Percentiles rank a stretch among this genome's conserved stretches.
Conservation (phyloP, 2,888 invertebrate genomes). For the Agrotis puta region DNA sequence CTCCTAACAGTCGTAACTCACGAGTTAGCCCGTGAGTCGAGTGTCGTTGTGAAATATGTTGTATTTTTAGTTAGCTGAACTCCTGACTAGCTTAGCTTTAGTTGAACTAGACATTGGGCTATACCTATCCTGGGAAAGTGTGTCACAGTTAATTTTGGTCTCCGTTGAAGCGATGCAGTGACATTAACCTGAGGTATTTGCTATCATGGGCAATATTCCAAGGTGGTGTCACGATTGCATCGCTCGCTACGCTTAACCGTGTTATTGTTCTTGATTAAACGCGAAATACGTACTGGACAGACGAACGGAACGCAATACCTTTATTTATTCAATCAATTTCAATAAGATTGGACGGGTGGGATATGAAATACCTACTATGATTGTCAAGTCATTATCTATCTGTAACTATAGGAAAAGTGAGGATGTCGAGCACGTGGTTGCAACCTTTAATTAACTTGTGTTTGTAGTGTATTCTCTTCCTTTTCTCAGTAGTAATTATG, state of each 20-base stretch:
- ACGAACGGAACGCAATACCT: constrained; percentile 5
- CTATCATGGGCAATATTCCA: constrained; percentile 81
- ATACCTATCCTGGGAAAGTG: constrained; percentile 74
- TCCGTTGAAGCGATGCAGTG: constrained; percentile 68
- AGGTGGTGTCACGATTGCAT: constrained; percentile 70
- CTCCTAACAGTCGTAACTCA: constrained; percentile 44
- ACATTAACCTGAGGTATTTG: constrained; percentile 69
- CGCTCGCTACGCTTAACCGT: constrained; percentile 47
- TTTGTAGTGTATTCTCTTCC: constrained; percentile 42
- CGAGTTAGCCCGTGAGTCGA: constrained; percentile 35
- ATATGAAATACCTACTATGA: not conserved
- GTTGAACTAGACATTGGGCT: constrained; percentile 88
- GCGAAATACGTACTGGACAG: constrained; percentile 22
- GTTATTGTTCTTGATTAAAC: constrained; percentile 54
- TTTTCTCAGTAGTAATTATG: constrained; percentile 21
- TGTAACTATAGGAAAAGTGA: not conserved
- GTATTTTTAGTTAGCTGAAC: constrained; percentile 39
- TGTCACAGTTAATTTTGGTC: constrained; percentile 74
- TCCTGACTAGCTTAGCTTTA: constrained; percentile 35
- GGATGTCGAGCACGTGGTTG: not conserved
- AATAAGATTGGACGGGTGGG: not conserved
- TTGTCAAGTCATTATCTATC: not conserved
- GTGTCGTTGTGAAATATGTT: constrained; percentile 55
- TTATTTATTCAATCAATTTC: not conserved
- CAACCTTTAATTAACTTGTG: not conserved